Conservation (phyloP, 2,113 vertebrate species). For the Rhea pennata region DNA sequence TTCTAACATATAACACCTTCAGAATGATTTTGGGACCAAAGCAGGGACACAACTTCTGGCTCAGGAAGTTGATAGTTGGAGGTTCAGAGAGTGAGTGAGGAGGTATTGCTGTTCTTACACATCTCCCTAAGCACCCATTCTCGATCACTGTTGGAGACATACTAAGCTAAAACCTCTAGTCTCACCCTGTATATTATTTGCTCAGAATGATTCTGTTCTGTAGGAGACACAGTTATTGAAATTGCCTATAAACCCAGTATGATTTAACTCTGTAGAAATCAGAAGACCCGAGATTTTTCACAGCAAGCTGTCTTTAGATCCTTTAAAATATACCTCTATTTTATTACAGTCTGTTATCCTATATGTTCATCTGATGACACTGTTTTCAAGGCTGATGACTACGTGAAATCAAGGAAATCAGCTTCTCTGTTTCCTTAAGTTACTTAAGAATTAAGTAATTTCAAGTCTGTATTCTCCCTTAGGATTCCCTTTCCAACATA, state of each 20-base stretch:
- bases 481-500: not conserved
- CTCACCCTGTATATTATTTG: not conserved
- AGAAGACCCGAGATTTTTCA: not conserved
- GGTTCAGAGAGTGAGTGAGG: not conserved
- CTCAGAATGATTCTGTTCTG: not conserved
- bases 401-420: not conserved
- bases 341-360: rapidly evolving
- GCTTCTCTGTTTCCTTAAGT: not conserved
- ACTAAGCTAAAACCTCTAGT: not conserved
- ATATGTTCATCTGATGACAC: rapidly evolving
- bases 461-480: not conserved
- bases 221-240: not conserved
- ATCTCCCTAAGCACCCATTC: rapidly evolving
- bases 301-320: not conserved
- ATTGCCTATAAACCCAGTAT: not conserved
- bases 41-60: not conserved
- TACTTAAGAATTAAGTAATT: not conserved
- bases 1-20: not conserved
- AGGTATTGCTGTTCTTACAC: not conserved
- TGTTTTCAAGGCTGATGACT: not conserved
- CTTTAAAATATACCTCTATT: not conserved
- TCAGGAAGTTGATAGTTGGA: not conserved
- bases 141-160: rapidly evolving
- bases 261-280: not conserved
- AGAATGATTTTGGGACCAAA: not conserved